phyloP scores from a whole-genome alignment of 1,140 invertebrate genomes.

The Camponotus vicinus region DNA sequence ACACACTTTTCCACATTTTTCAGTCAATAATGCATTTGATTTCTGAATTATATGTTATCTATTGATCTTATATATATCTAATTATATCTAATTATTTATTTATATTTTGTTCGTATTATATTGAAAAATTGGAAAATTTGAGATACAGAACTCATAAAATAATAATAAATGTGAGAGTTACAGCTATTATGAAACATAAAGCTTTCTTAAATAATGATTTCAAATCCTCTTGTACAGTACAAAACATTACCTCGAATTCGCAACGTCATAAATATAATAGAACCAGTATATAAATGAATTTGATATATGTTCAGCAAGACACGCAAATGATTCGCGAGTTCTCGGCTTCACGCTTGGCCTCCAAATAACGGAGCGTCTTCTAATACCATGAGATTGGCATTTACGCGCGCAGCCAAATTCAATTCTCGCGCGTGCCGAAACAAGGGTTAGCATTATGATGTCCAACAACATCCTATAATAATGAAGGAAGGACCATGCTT shows the following conservation, averaged over 20 bases:
- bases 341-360: background rate
- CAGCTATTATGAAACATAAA: background rate
- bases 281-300: background rate
- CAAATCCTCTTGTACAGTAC: background rate
- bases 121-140: background rate
- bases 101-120: background rate
- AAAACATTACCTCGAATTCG: background rate
- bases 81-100: background rate
- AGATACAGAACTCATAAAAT: background rate
- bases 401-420: slow-evolving; percentile 33
- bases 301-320: slow-evolving; percentile 48
- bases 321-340: background rate
- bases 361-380: slow-evolving; percentile 10
- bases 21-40: background rate
- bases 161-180: background rate
- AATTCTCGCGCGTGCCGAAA: slow-evolving; percentile 33
- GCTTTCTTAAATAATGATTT: background rate
- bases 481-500: slow-evolving; percentile 25
- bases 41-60: background rate
- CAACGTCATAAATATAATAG: background rate
- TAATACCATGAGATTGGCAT: slow-evolving; percentile 44
- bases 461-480: background rate
- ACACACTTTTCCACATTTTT: background rate
- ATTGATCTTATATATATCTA: too few species aligned
- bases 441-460: background rate